Base-by-base conservation (phyloP, 2,888 invertebrate species). In the Sphecodes monilicornis region DNA sequence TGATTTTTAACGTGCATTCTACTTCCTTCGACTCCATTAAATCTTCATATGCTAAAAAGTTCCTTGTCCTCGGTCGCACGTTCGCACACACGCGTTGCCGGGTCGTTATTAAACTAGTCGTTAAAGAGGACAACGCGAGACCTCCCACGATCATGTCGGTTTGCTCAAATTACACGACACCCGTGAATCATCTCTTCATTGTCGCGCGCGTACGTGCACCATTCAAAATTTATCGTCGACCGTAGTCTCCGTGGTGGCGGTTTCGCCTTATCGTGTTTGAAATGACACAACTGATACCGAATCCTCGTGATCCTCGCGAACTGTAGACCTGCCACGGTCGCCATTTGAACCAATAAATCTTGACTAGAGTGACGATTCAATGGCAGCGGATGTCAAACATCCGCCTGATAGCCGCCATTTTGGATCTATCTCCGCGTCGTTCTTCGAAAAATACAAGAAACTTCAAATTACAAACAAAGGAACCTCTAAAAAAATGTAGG, bases 131-230 rank as follows among this genome's bases (percentile, higher is more conserved):
- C 66, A 66, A 66, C 32, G 66, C 66, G 66, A 22, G 66, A 36
- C 66, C 66, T 66, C 66, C 66, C 66, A 66, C 36, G 66, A 66
- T 66, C 66, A 66, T 66, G 66, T 36, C 39, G 39, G 6, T 68
- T 39, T 68, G 41, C 69, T 41, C 69, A 43, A 70, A 70, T 80
- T 78, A 46, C 46, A 72, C 72, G 66, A 22, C 66, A 66, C 36
- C 72, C 66, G 32, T 26, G 69, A 41, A 29, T 70, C 41, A 43
- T 26, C 69, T 66, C 43, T 46, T 70, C 43, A 70, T 70, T 79
- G 74, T 79, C 68, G 32, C 43, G 72, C 64, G 43, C 60, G 70
- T 32, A 46, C 43, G 70, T 8, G 29, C 18, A 13, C 1, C 43
- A 29, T 70, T 46, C 43, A 46, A 46, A 70, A 70, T 70, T 70